phyloP scores from a whole-genome alignment of 2,113 vertebrate genomes.

The Cyphomyrus plagiostoma region DNA sequence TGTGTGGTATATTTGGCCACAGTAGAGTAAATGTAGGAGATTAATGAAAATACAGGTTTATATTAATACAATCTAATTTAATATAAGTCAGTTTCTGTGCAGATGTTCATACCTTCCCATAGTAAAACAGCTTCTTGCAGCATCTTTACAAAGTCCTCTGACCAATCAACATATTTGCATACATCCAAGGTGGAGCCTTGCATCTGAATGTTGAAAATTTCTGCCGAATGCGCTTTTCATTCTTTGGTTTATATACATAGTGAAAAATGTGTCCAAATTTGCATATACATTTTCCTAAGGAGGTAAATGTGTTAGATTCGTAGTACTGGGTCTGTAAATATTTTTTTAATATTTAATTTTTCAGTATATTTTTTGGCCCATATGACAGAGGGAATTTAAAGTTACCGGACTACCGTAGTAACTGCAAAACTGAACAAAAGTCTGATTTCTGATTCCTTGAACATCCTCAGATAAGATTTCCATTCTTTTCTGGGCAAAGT shows the following conservation, averaged over 20 bases:
- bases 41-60: background rate
- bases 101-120: background rate
- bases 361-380: background rate
- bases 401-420: background rate
- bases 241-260: background rate
- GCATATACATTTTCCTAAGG: background rate
- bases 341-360: background rate
- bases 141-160: background rate
- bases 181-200: background rate
- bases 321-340: background rate
- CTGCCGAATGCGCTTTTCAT: background rate
- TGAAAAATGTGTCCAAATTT: background rate
- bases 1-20: background rate
- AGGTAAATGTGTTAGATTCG: background rate
- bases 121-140: background rate
- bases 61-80: background rate
- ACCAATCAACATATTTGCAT: background rate
- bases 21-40: background rate
- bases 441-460: background rate
- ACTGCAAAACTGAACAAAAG: background rate
- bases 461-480: background rate
- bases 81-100: background rate
- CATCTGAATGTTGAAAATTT: background rate
- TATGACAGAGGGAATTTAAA: background rate
- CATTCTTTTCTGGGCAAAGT: background rate